Percentiles rank a stretch among this genome's conserved stretches.
Evolutionary conservation across 2,113 vertebrate genomes (phyloP).

Genomic region (Sinocyclocheilus rhinocerous): DNA sequence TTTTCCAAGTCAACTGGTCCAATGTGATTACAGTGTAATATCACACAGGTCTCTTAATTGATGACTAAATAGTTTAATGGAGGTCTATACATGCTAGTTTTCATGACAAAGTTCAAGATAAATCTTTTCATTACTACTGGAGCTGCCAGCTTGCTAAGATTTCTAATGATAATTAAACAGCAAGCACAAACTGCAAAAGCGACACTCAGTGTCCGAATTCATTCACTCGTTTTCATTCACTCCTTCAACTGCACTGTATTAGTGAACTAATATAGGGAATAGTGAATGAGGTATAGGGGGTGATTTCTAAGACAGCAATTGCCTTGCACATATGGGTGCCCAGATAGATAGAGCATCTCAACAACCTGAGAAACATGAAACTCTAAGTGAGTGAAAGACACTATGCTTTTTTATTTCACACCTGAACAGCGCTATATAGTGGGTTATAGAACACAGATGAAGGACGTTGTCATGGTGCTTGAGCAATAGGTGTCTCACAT

Average conservation of each 20-base stretch:
- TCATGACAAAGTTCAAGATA: not conserved
- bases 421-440: not conserved
- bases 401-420: slow-evolving; percentile 7
- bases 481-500: not conserved
- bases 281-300: not conserved
- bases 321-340: not conserved
- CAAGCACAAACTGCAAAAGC: not conserved
- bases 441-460: not conserved
- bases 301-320: not conserved
- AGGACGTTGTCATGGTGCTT: slow-evolving; percentile 35
- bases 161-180: not conserved
- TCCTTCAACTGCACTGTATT: not conserved
- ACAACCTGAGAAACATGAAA: not conserved
- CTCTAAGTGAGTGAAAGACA: not conserved
- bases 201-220: not conserved
- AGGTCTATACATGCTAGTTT: not conserved
- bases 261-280: not conserved
- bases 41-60: no score
- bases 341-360: not conserved
- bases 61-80: not conserved
- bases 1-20: no score
- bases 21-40: no score
- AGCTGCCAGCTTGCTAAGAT: not conserved
- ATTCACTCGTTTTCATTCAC: no score
- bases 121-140: not conserved